Evolutionary conservation across 2,797 vertebrate species (phyloP).

Genomic region (Phrynocephalus forsythii): DNA sequence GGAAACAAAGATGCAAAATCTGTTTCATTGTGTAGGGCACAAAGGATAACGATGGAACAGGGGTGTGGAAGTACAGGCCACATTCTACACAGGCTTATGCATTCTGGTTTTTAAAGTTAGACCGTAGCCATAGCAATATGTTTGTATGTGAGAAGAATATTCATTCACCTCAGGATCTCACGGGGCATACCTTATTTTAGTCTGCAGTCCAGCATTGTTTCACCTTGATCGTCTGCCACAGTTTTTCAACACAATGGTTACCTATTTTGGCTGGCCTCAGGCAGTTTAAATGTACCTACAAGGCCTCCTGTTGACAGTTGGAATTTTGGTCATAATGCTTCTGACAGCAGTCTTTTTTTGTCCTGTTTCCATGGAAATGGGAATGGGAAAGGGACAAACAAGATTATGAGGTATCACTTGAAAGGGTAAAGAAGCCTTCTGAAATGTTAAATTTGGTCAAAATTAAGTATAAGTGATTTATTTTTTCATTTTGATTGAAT

Average conservation of each 20-base stretch:
- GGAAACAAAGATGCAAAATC: neutral
- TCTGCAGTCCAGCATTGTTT: neutral
- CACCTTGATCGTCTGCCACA: conserved; percentile 21
- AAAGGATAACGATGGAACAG: conserved; percentile 25
- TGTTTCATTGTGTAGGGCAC: neutral
- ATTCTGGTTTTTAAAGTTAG: neutral
- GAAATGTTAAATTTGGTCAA: conserved; percentile 38
- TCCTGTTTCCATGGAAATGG: conserved; percentile 69
- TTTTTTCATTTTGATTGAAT: neutral
- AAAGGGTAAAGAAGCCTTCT: conserved; percentile 26
- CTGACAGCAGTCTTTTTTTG: conserved; percentile 27
- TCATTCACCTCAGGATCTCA: neutral
- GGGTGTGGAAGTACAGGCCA: neutral
- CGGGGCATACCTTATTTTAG: neutral
- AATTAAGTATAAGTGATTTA: conserved; percentile 4
- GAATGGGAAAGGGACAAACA: conserved; percentile 37
- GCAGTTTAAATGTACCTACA: conserved; percentile 32
- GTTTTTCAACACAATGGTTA: conserved; percentile 14
- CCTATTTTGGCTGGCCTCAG: conserved; percentile 7
- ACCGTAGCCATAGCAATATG: neutral
- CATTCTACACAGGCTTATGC: neutral
- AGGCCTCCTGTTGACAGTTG: neutral
- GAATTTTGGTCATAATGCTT: conserved; percentile 15
- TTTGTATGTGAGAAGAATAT: neutral
- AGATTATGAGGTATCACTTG: conserved; percentile 25